Conservation (phyloP, 35 echinoderm and acorn worm genomes). For the Apostichopus japonicus region DNA sequence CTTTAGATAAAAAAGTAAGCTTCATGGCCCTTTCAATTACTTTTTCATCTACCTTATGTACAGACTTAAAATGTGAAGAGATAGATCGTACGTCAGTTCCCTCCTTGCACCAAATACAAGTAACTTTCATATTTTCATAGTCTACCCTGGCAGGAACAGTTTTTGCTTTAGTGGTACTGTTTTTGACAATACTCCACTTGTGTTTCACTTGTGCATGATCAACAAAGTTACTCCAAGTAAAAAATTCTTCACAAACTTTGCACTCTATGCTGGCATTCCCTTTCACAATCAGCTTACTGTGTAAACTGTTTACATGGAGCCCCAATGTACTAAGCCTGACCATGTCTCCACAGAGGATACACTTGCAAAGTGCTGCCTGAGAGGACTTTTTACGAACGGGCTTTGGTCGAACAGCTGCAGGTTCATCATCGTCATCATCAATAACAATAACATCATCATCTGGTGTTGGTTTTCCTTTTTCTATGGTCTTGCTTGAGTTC, state of each 20-base stretch:
- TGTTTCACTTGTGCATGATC: conserved; percentile 51
- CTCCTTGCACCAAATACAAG: conserved; percentile 53
- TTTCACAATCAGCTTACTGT: conserved; percentile 58
- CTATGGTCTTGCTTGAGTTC: background rate
- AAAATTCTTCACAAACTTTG: conserved; percentile 46
- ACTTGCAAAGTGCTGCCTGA: conserved; percentile 41
- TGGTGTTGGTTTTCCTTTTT: background rate
- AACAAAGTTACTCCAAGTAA: conserved; percentile 54
- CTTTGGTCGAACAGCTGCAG: background rate
- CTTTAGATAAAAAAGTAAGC: background rate
- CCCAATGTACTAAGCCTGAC: conserved; percentile 46
- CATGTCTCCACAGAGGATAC: conserved; percentile 59
- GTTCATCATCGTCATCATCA: conserved; percentile 38
- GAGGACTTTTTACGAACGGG: conserved; percentile 35
- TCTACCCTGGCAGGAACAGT: background rate
- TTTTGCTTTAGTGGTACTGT: conserved; percentile 26
- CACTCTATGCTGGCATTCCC: conserved; percentile 50
- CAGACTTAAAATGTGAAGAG: conserved; percentile 6
- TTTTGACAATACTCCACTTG: conserved; percentile 63
- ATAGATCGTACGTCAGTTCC: background rate
- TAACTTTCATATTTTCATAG: conserved; percentile 16
- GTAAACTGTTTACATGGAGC: conserved; percentile 40
- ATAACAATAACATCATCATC: conserved; percentile 52
- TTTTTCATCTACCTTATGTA: conserved; percentile 43
- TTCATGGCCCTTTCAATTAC: conserved; percentile 28